A percentile compares a stretch with the other conserved stretches of the same genome.
Evolutionary conservation across 92 coral and sea anemone genomes (phyloP).

Genomic region (Metridium senile): DNA sequence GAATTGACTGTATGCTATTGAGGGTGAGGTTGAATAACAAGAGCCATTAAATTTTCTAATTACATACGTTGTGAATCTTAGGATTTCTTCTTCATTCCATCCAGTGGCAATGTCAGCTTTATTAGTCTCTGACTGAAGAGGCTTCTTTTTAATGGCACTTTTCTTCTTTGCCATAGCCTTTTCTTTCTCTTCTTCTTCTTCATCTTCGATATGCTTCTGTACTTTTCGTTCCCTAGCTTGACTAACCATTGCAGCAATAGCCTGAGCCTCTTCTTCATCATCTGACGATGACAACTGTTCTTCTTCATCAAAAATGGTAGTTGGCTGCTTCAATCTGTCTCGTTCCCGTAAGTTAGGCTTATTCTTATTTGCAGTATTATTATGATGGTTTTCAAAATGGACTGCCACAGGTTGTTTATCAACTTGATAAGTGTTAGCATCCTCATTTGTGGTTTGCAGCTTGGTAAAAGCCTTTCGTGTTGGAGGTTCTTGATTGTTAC

Average conservation of each 20-base stretch:
- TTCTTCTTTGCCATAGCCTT: background rate
- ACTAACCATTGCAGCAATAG: constrained; percentile 9
- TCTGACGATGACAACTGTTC: background rate
- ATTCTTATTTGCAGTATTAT: too few species aligned
- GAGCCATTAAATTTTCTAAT: background rate
- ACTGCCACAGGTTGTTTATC: background rate
- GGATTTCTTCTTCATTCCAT: constrained; percentile 63
- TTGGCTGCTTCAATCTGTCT: background rate
- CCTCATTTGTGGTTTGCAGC: too few species aligned
- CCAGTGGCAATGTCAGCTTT: constrained; percentile 25
- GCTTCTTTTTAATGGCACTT: background rate
- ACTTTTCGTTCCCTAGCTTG: background rate
- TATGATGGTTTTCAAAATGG: background rate
- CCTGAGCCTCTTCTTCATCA: constrained; percentile 20
- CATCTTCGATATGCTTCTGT: background rate
- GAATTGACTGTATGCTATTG: too few species aligned
- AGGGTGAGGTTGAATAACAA: too few species aligned
- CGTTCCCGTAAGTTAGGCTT: background rate
- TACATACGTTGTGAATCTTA: constrained; percentile 59
- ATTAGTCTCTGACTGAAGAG: background rate
- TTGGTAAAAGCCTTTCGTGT: too few species aligned
- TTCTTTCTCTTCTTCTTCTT: background rate
- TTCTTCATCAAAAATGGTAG: background rate
- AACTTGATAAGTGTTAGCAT: background rate
- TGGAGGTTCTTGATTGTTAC: too few species aligned